Base-by-base conservation (phyloP, 2,113 vertebrate genomes). In the Perca fluviatilis region DNA sequence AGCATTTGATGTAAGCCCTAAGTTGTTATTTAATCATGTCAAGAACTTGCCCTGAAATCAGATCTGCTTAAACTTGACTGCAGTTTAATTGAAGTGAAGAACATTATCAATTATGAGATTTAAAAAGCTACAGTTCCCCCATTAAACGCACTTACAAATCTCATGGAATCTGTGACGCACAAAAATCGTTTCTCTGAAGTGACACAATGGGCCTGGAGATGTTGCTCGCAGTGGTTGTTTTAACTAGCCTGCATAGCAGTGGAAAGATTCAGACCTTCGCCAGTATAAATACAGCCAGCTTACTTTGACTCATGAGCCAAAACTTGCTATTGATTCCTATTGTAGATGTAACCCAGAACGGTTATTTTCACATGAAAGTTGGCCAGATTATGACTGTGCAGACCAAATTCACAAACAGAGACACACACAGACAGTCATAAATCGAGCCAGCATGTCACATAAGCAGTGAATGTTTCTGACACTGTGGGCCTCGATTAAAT, bases 201-300 rank as follows among this genome's bases (percentile, higher is more conserved):
- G 74, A 84, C 86, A 75, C 54, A 46, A 27, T 0, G 21, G 4
- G 66, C 13, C 25, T 40, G 46, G 53, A 56, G 61, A 65, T 69
- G 51, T 54, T 0, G 79, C 78, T 88, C 33, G 16, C 51, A 27
- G 82, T n/a, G 77, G 85, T 89, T 89, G 79, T 84, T 90, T 85
- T 80, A 84, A 86, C 83, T 60, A 65, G 76, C 49, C 49, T 15
- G 60, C 74, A 46, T 47, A 71, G 73, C 79, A 75, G 76, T 82
- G 87, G 88, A 93, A 91, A 90, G 65, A 82, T 56, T 71, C 61
- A 5, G 66, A 36, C 70, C 51, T 25, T 18, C 86, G 82, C 90
- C 91, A 87, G 89, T 25, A 57, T 83, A 87, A 92, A 91, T 76
- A 90, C 80, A 76, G 13, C 49, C 75, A 61, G 47, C 73, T 89